Base-by-base conservation (phyloP, 2,888 invertebrate species). In the Sericinus montela region DNA sequence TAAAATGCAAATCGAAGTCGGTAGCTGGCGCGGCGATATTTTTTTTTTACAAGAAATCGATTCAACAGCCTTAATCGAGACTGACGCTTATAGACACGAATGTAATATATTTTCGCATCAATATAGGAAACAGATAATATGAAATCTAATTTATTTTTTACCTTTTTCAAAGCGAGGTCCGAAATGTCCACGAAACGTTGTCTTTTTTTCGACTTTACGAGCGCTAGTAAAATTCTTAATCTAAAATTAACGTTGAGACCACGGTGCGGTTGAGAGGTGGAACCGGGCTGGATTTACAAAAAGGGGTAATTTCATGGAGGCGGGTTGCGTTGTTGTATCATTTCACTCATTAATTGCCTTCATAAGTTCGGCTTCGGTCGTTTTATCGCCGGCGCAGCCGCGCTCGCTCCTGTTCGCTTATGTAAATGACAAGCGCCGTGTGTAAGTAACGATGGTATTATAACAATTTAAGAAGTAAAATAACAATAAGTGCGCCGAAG, bases 381-480 rank as follows among this genome's bases (percentile, higher is more conserved):
- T 71, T 84, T 85, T 83, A 84, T 81, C 67, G 78, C 57, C 65
- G 59, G 58, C 60, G 68, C 82, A 81, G 81, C 76, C 76, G 74
- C 67, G 58, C 58, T 59, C 60, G 59, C 56, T 56, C 55, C 63
- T 53, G 64, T 63, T 67, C 75, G 74, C 72, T 80, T 80, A 88
- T 88, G 86, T 81, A 85, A 88, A 88, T 80, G 73, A 69, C 62
- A 62, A 67, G 67, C 77, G 61, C 87, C 87, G 77, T 77, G 75
- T 88, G 87, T 63, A 66, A 56, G 62, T 78, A 86, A 88, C 81
- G 84, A 72, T 56, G 65, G 67, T 73, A 80, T 85, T 83, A 77
- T 79, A 80, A 80, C 86, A 85, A 82, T 87, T 85, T 84, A 87
- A 87, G 86, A 86, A 82, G 78, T 84, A 77, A 77, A 82, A 83